Percentiles rank a stretch among this genome's conserved stretches.
phyloP scores from a whole-genome alignment of 2,888 invertebrate species.

The Metellina segmentata region DNA sequence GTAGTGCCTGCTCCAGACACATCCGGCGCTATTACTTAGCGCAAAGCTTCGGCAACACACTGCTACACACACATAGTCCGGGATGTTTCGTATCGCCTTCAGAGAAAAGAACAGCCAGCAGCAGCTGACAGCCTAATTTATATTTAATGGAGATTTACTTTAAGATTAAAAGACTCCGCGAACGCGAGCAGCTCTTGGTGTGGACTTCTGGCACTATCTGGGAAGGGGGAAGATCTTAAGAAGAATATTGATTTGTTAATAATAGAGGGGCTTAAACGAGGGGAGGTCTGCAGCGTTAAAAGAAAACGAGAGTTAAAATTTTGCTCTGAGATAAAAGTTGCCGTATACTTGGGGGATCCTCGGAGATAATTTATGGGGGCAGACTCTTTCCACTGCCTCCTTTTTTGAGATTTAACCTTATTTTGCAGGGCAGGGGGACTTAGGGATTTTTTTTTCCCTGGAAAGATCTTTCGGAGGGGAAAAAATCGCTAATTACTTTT shows the following conservation, averaged over 20 bases:
- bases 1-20: not conserved
- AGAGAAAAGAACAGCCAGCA: conserved; percentile 59
- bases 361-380: conserved; percentile 71
- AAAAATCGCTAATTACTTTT: conserved; percentile 75
- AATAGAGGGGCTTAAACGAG: conserved; percentile 67
- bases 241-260: conserved; percentile 76
- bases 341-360: conserved; percentile 29
- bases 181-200: conserved; percentile 20
- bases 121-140: conserved; percentile 76
- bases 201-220: conserved; percentile 40
- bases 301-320: conserved; percentile 74
- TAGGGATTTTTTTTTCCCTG: conserved; percentile 8
- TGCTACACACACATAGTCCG: not conserved
- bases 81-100: conserved; percentile 9
- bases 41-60: conserved; percentile 56
- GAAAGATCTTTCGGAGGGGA: conserved; percentile 22
- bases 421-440: conserved; percentile 62
- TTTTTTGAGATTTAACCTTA: conserved; percentile 73
- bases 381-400: conserved; percentile 16
- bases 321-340: conserved; percentile 70
- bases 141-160: conserved; percentile 77
- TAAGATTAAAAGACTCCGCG: conserved; percentile 72
- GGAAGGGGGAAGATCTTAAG: conserved; percentile 14
- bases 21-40: conserved; percentile 41
- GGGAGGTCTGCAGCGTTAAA: conserved; percentile 59